Evolutionary conservation across 2,113 vertebrate species (phyloP).

Genomic region (Pseudonaja textilis): DNA sequence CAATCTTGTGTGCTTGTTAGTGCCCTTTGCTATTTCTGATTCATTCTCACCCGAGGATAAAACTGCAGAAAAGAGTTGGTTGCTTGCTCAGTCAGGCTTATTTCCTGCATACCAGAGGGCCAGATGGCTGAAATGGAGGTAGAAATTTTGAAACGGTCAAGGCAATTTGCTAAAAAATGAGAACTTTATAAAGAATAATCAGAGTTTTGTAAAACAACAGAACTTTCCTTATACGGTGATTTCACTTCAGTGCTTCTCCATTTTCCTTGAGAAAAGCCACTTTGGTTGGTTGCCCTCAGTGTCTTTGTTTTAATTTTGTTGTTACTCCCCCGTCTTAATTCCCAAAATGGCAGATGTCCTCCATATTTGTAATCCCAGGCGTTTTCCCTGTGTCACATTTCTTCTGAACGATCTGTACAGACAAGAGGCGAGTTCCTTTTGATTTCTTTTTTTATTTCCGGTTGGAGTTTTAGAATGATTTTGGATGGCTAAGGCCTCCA

Average conservation of each 20-base stretch:
- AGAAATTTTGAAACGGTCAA: neutral
- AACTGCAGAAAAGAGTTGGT: neutral
- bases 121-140: neutral
- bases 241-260: neutral
- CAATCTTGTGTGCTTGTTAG: neutral
- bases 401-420: neutral
- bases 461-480: neutral
- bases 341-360: neutral
- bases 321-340: neutral
- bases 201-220: neutral
- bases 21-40: neutral
- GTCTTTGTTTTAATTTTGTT: neutral
- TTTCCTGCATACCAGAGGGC: neutral
- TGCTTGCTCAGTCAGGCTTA: neutral
- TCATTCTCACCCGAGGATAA: neutral
- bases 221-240: neutral
- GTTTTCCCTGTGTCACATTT: neutral
- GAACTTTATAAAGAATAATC: neutral
- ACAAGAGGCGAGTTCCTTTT: neutral
- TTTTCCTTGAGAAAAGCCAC: no score
- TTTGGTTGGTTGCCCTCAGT: neutral
- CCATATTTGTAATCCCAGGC: neutral
- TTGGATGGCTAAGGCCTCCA: neutral
- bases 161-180: neutral
- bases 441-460: neutral